Base-by-base conservation (phyloP, 1,140 invertebrate genomes). In the Lordiphosa clarofinis region DNA sequence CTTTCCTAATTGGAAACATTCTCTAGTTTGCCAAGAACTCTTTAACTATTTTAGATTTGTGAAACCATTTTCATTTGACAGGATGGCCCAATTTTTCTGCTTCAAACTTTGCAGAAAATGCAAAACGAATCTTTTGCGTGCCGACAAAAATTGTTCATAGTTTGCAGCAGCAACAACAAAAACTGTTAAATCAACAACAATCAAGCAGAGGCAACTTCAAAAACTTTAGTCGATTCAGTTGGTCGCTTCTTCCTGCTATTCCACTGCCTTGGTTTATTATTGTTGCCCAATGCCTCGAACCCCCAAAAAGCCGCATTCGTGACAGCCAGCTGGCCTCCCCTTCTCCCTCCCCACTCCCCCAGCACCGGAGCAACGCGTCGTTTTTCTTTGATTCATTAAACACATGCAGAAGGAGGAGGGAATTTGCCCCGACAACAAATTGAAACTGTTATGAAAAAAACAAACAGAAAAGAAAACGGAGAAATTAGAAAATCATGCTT, bases 61-160 rank as follows among this genome's bases (percentile, higher is more conserved):
- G 15, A 31, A 12, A 13, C 42, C 28, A 13, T 37, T 60, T 63
- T 60, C 44, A 54, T 49, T 31, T 28, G 24, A 5, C 24, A 28
- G 24, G 24, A 5, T 31, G 28, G 28, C 28, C 39, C 39, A 42
- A 42, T 56, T 28, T 52, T 60, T 9, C 10, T 21, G 11, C 37
- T 35, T 31, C 28, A 46, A 59, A 79, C 56, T 82, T 75, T 75
- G 61, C 52, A 64, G 19, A 11, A 62, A 69, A 81, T 76, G 75
- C 67, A 81, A 81, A 81, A 74, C 56, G 62, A 75, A 82, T 82
- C 75, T 76, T 82, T 81, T 72, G 75, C 75, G 76, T 81, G 75
- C 75, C 72, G 72, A 66, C 76, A 75, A 82, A 82, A 75, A 68
- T 68, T 82, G 72, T 81, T 81, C 82, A 82, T 75, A 68, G 57